Evolutionary conservation across 2,113 vertebrate genomes (phyloP).

Genomic region (Microcebus lehilahytsara): DNA sequence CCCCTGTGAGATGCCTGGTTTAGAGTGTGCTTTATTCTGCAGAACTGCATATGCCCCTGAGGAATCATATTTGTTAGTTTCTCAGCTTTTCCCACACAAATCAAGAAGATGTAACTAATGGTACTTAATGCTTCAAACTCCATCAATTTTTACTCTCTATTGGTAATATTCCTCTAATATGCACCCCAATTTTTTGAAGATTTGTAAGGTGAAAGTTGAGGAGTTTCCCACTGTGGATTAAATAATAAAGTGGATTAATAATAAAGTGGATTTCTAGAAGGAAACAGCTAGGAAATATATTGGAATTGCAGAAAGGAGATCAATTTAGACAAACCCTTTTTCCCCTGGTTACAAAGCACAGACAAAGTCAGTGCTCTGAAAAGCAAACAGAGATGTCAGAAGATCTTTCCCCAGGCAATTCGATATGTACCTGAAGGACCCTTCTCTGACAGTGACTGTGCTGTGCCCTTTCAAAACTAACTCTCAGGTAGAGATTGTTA

Average conservation of each 20-base stretch:
- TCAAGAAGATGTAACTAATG: not conserved
- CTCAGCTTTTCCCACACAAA: not conserved
- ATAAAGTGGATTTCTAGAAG: slow-evolving; percentile 18
- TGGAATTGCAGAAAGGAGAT: slow-evolving; percentile 38
- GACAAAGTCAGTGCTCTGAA: slow-evolving; percentile 51
- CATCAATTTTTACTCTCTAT: not conserved
- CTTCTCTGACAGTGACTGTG: slow-evolving; percentile 73
- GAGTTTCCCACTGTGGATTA: not conserved
- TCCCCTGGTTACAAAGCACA: slow-evolving; percentile 1
- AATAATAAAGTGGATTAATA: not conserved
- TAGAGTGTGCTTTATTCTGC: not conserved
- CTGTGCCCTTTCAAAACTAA: slow-evolving; percentile 87
- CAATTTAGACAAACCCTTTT: not conserved
- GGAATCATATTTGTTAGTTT: not conserved
- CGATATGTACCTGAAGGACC: slow-evolving; percentile 48
- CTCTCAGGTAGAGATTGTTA: slow-evolving; percentile 90
- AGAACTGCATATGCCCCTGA: not conserved
- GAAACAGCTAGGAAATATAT: slow-evolving; percentile 12
- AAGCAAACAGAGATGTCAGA: slow-evolving; percentile 60
- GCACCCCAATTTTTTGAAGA: not conserved
- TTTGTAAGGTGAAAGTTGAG: not conserved
- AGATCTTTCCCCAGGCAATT: slow-evolving; percentile 63
- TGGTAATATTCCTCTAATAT: not conserved
- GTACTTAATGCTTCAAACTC: not conserved
- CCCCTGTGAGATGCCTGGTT: not conserved